Conservation (phyloP, 2,888 invertebrate species). For the Salpingus planirostris region DNA sequence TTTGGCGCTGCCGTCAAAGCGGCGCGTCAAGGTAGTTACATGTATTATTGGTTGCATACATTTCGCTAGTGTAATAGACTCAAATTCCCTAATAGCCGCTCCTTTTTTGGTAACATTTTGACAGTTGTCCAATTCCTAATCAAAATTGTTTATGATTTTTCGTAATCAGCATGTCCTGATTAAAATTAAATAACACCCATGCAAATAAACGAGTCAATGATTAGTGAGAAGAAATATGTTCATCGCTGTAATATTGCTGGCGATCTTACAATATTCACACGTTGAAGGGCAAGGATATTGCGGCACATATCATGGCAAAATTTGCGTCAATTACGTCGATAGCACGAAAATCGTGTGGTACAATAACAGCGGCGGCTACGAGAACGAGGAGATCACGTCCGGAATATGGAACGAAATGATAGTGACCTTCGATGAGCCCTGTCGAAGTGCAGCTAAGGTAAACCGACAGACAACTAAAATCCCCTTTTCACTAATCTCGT, state of each 20-base stretch:
- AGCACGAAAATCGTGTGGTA: conserved; percentile 48
- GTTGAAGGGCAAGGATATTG: conserved; percentile 55
- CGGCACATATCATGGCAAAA: conserved; percentile 75
- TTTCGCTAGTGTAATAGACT: too few species aligned
- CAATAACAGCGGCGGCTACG: conserved; percentile 59
- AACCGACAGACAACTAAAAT: conserved; percentile 12
- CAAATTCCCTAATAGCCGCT: conserved; percentile 10
- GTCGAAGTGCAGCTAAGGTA: conserved; percentile 77
- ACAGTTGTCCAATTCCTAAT: conserved; percentile 2
- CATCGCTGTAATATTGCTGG: conserved; percentile 8
- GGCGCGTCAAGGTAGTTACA: too few species aligned
- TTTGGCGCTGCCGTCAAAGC: too few species aligned
- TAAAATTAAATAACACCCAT: neutral
- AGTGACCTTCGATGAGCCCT: conserved; percentile 68
- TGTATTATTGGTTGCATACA: too few species aligned
- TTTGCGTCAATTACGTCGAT: conserved; percentile 44
- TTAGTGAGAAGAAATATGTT: conserved; percentile 10
- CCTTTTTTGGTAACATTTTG: conserved; percentile 14
- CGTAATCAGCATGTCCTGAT: conserved; percentile 7
- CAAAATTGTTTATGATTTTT: conserved; percentile 8
- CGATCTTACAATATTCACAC: conserved; percentile 6
- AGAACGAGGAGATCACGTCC: conserved; percentile 77
- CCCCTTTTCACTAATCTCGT: neutral
- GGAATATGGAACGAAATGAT: conserved; percentile 84
- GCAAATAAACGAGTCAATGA: conserved; percentile 9